Evolutionary conservation across 2,113 vertebrate genomes (phyloP).

Genomic region (Protobothrops mucrosquamatus): DNA sequence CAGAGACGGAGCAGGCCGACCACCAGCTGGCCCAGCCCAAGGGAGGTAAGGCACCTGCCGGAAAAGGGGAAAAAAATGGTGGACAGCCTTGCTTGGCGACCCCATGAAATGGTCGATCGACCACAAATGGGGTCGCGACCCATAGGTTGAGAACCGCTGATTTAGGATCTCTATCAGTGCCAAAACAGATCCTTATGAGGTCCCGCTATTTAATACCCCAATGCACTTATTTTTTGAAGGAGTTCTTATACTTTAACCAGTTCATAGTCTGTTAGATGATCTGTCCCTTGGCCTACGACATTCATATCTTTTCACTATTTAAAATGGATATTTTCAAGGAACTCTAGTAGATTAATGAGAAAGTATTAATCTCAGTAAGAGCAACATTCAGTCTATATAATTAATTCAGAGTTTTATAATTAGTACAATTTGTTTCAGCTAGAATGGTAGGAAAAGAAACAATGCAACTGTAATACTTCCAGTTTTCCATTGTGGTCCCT

Average conservation of each 20-base stretch:
- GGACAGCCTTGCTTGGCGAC: too few species aligned
- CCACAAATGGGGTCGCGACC: too few species aligned
- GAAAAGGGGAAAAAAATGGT: too few species aligned
- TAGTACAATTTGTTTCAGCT: background rate
- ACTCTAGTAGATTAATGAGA: background rate
- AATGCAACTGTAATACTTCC: background rate
- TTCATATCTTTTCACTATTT: background rate
- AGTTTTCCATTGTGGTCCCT: background rate
- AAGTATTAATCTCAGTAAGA: background rate
- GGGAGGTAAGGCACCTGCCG: too few species aligned
- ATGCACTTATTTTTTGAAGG: background rate
- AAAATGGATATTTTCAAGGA: background rate
- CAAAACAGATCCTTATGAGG: background rate
- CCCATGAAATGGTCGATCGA: too few species aligned
- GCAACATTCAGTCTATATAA: background rate
- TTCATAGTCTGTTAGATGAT: background rate
- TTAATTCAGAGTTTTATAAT: background rate
- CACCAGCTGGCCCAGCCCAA: too few species aligned
- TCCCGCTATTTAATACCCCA: background rate
- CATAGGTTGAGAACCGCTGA: too few species aligned
- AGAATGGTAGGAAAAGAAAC: background rate
- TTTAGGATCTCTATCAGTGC: background rate
- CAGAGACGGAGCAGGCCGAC: too few species aligned
- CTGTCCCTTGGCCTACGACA: too few species aligned
- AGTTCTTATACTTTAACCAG: background rate